Conservation (phyloP, 2,888 invertebrate species). For the Prosapia bicincta region DNA sequence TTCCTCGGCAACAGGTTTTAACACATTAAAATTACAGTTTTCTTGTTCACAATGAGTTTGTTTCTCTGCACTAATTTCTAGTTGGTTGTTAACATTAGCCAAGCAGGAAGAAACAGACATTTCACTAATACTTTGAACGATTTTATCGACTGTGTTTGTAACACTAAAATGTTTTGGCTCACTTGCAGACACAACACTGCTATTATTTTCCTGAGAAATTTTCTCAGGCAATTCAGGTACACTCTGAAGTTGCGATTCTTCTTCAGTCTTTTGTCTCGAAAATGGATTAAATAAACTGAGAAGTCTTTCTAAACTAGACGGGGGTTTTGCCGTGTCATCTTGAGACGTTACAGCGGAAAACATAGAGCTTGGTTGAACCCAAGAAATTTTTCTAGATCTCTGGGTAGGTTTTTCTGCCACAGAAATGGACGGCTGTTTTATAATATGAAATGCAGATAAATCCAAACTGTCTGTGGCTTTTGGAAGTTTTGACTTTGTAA, state of each 20-base stretch:
- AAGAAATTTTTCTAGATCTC: slow-evolving; percentile 57
- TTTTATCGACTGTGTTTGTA: background rate
- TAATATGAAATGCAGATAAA: slow-evolving; percentile 48
- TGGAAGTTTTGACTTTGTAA: slow-evolving; percentile 24
- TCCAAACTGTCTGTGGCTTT: slow-evolving; percentile 35
- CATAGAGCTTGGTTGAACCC: slow-evolving; percentile 46
- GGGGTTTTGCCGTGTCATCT: slow-evolving; percentile 49
- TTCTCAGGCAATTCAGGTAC: slow-evolving; percentile 18
- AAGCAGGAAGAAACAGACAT: slow-evolving; percentile 3
- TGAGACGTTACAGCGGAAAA: slow-evolving; percentile 47
- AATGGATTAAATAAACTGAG: slow-evolving; percentile 60
- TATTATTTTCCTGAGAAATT: background rate
- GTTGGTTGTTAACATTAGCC: background rate
- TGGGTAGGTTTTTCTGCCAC: slow-evolving; percentile 48
- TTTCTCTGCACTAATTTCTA: slow-evolving; percentile 2
- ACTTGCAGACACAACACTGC: background rate
- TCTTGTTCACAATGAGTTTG: background rate
- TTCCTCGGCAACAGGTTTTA: background rate
- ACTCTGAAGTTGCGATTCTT: slow-evolving; percentile 15
- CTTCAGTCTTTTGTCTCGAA: slow-evolving; percentile 20
- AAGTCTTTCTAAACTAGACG: slow-evolving; percentile 61
- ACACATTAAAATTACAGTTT: slow-evolving; percentile 7
- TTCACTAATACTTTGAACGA: background rate
- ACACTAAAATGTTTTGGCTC: background rate
- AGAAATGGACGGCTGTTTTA: slow-evolving; percentile 48